A percentile compares a stretch with the other conserved stretches of the same genome.
These are phyloP conservation scores for Sisyra nigra DNA, from an alignment of 2,888 invertebrate genomes.

Conservation along the genomic window DNA sequence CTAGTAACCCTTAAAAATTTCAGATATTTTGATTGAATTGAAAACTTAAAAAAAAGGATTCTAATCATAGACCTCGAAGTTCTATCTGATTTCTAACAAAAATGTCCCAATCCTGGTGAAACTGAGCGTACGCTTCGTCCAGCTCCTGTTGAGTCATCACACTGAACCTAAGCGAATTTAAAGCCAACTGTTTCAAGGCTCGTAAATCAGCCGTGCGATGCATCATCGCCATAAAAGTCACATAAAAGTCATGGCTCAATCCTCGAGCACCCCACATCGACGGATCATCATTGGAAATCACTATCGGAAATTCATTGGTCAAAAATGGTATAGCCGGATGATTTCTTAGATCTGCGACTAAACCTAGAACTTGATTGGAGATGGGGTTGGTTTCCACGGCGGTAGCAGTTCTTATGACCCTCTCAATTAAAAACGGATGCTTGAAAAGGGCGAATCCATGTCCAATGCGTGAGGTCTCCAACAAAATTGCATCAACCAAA, in stretches of 20 bases:
- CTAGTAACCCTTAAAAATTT: too few relatives aligned
- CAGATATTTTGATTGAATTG: too few relatives aligned
- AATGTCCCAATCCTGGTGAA: conserved; percentile 37
- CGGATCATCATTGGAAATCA: conserved; percentile 66
- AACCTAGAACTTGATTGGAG: conserved; percentile 51
- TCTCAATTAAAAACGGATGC: conserved; percentile 47
- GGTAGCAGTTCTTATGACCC: conserved; percentile 37
- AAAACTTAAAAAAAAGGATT: too few relatives aligned
- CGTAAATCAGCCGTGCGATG: conserved; percentile 48
- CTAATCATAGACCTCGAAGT: too few relatives aligned
- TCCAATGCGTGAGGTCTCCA: conserved; percentile 60
- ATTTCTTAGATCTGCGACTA: conserved; percentile 56
- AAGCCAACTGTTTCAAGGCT: conserved; percentile 52
- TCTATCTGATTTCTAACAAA: too few relatives aligned
- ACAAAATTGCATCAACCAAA: conserved; percentile 55
- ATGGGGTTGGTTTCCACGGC: conserved; percentile 65
- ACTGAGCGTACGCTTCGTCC: conserved; percentile 30
- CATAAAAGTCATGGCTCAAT: conserved; percentile 61
- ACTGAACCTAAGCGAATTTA: conserved; percentile 58
- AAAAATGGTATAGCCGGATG: conserved; percentile 53
- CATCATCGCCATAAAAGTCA: conserved; percentile 60
- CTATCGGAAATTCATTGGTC: conserved; percentile 49
- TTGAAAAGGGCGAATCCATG: conserved; percentile 61
- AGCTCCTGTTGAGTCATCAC: conserved; percentile 34
- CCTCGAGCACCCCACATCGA: conserved; percentile 58